Base-by-base conservation (phyloP, 2,888 invertebrate genomes). In the Endotricha flammealis region DNA sequence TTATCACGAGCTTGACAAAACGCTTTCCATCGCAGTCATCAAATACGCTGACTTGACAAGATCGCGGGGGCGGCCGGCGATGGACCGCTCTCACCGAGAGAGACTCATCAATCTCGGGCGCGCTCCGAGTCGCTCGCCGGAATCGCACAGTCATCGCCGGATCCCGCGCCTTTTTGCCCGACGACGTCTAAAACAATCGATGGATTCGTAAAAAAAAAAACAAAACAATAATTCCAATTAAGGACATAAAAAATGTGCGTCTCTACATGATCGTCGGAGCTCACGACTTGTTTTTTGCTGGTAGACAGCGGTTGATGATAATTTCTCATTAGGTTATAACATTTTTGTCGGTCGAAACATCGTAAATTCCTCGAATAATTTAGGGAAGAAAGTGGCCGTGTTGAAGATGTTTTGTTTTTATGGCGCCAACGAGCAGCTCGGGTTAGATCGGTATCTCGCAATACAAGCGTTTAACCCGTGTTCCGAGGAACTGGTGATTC, bases 301-400 rank as follows among this genome's bases (percentile, higher is more conserved):
- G 59, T 50, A 59, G 64, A 70, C 72, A 66, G 70, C 65, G 66
- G 57, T 69, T 79, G 79, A 83, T 85, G 82, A 82, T 86, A 83
- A 85, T 85, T 86, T 83, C 85, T 85, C 83, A 86, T 86, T 85
- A 83, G 80, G 76, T 78, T 82, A 81, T 81, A 82, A 77, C 78
- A 79, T 82, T 83, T 80, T 78, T 78, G 80, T 82, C 71, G 71
- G 77, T 73, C 57, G 80, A 75, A 79, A 72, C 79, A 69, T 81
- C 80, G 78, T 85, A 81, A 85, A 85, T 85, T 83, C 83, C 71
- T 73, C 77, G 81, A 83, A 85, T 86, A 80, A 82, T 85, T 85
- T 85, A 69, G 74, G 80, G 76, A 80, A 82, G 83, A 83, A 83
- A 83, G 83, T 82, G 77, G 82, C 75, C 69, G 72, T 76, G 78